Evolutionary conservation across 2,113 vertebrate species (phyloP), one percentile per base, ranked within the genome.

Genomic region (Lophotis ruficrista): DNA sequence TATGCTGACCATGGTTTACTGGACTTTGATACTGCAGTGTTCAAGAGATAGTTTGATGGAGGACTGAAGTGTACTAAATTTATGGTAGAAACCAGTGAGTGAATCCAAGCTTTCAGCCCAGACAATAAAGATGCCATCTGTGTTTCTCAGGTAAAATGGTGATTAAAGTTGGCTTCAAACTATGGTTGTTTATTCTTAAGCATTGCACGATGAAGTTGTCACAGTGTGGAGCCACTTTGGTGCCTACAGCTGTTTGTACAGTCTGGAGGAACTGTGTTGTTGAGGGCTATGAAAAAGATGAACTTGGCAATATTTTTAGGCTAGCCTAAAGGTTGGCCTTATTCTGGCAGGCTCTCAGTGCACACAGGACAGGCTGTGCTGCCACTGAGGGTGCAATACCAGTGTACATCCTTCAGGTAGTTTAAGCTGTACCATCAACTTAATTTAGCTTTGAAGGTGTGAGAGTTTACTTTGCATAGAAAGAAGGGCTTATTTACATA

Each of bases 171-270:
- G 53, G 6, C 33, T 79, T 83, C 43, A 64, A 38, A n/a, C 33
- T 53, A 2, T 4, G 17, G 3, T 38, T 14, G 0, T 35, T 84
- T 37, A 25, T 3, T 65, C 38, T 53, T 68, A 35, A 80, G 9
- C 12, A 38, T 4, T 47, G 18, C 53, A 30, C 0, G 0, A 35
- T 64, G 17, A 48, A 77, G 30, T 8, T 76, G 57, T 41, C 1
- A 1, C 14, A 18, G 35, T 6, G 19, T 72, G 45, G 21, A 90
- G 28, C 11, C 31, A 45, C n/a, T 54, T 60, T 1, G 2, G 28
- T 69, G 24, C 13, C 35, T 68, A 24, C 5, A 60, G 41, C 18
- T 51, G 20, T 57, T 69, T 35, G 10, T 10, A 31, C 2, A 60
- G 5, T 7, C 68, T 77, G 54, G 22, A 95, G 45, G 30, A 90